Conservation (phyloP, 2,888 invertebrate species). For the Tipula unca region DNA sequence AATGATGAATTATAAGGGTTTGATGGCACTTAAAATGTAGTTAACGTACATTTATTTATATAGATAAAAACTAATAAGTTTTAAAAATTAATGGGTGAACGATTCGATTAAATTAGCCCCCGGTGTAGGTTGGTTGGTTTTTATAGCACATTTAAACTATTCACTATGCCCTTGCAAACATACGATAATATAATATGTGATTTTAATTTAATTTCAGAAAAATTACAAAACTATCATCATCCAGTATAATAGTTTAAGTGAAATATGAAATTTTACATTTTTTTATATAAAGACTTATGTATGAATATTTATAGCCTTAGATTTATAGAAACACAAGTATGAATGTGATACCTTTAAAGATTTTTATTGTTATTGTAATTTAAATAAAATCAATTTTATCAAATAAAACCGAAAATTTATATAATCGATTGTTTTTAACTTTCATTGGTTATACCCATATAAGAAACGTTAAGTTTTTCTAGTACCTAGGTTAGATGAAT, state of each 20-base stretch:
- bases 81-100: background rate
- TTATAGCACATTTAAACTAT: background rate
- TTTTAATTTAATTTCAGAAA: background rate
- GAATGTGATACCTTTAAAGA: background rate
- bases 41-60: background rate
- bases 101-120: background rate
- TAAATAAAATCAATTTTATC: too few species aligned
- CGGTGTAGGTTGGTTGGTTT: background rate
- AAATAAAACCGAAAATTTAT: background rate
- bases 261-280: background rate
- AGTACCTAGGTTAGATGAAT: too few species aligned
- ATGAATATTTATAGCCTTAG: background rate
- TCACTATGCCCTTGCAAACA: background rate
- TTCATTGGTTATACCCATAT: too few species aligned
- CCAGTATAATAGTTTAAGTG: background rate
- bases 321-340: background rate
- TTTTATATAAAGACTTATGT: background rate
- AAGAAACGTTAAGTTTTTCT: too few species aligned
- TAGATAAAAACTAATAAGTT: too few species aligned
- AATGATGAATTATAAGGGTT: background rate
- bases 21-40: background rate
- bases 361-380: background rate
- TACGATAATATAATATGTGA: background rate
- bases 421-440: too few species aligned
- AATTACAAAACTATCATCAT: background rate